Conservation (phyloP, 2,888 invertebrate species). For the Malacosoma neustria region DNA sequence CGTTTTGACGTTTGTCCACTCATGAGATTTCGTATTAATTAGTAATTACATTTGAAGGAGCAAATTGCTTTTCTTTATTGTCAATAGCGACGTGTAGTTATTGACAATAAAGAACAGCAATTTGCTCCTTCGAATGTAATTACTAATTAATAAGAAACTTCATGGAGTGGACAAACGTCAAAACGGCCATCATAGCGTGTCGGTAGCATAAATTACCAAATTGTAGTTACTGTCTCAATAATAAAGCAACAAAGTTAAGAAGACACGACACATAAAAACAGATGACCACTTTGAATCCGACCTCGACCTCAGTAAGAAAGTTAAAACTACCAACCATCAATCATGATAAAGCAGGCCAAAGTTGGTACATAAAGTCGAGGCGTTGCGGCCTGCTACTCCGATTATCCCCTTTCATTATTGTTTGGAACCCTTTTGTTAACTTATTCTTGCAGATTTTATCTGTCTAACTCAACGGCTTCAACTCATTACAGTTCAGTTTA, state of each 20-base stretch:
- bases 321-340: slow-evolving; percentile 11
- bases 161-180: no score
- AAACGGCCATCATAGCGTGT: no score
- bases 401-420: slow-evolving; percentile 19
- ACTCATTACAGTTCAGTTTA: neutral
- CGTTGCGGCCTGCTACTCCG: slow-evolving; percentile 8
- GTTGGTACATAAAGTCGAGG: slow-evolving; percentile 12
- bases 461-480: neutral
- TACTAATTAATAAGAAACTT: no score
- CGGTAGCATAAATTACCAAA: no score
- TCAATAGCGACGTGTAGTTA: no score
- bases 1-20: no score
- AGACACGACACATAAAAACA: neutral
- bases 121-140: no score
- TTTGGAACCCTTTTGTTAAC: slow-evolving; percentile 18
- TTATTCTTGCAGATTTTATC: slow-evolving; percentile 14
- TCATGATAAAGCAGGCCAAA: slow-evolving; percentile 16
- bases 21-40: no score
- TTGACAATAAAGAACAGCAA: no score
- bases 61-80: no score
- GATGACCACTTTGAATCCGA: neutral
- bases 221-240: no score
- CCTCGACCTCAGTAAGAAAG: neutral
- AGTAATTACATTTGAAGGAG: no score
- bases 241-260: neutral